These are phyloP conservation scores for Enteromius radiatus DNA, from an alignment of 2,797 vertebrate species.

Conservation along the genomic window DNA sequence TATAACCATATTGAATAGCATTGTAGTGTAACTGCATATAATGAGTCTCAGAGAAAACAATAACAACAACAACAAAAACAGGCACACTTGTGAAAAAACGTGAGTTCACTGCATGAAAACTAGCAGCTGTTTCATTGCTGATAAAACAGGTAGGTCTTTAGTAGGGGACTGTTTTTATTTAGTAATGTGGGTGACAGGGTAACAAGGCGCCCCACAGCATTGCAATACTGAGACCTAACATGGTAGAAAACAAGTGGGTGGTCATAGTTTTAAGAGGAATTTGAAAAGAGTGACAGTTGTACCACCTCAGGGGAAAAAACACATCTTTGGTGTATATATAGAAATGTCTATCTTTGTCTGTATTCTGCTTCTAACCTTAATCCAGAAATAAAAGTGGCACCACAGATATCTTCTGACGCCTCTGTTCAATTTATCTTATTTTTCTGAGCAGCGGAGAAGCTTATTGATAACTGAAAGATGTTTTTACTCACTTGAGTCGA, in stretches of 20 bases:
- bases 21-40: constrained; percentile 61
- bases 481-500: neutral
- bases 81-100: constrained; percentile 44
- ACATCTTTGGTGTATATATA: neutral
- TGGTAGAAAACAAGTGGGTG: constrained; percentile 28
- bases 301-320: constrained; percentile 1
- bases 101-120: constrained; percentile 41
- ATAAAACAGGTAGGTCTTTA: constrained; percentile 53
- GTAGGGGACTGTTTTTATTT: constrained; percentile 35
- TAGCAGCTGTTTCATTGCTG: constrained; percentile 55
- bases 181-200: constrained; percentile 8
- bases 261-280: constrained; percentile 27
- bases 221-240: constrained; percentile 21
- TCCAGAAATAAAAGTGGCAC: constrained; percentile 5
- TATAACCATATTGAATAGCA: constrained; percentile 56
- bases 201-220: constrained; percentile 7
- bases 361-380: constrained; percentile 14
- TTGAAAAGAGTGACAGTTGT: constrained; percentile 14
- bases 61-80: constrained; percentile 24
- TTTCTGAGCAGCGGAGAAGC: neutral
- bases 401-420: neutral
- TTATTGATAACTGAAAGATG: constrained; percentile 23
- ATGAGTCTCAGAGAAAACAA: constrained; percentile 49
- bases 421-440: neutral
- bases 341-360: neutral